These are phyloP conservation scores for Lordiphosa fenestrarum DNA, from an alignment of 2,888 invertebrate species.

Conservation along the genomic window DNA sequence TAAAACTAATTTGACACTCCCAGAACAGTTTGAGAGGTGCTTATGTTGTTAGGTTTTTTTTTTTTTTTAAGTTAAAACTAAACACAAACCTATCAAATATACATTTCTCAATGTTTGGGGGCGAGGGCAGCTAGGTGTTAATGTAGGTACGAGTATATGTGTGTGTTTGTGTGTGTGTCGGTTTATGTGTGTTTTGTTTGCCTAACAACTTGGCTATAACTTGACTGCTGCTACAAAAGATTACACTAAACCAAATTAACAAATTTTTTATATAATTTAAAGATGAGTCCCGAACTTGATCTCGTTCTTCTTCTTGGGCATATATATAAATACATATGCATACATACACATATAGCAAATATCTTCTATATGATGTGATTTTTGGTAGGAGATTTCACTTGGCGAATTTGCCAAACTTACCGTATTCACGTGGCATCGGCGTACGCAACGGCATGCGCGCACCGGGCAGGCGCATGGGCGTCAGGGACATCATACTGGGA, in stretches of 20 bases:
- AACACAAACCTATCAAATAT: constrained; percentile 45
- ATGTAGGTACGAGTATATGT: constrained; percentile 3
- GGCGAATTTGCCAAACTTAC: constrained; percentile 84
- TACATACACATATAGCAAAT: constrained; percentile 37
- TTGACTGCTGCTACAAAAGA: constrained; percentile 34
- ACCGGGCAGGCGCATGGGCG: constrained; percentile 84
- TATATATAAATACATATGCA: constrained; percentile 15
- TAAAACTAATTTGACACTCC: no score
- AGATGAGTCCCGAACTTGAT: constrained; percentile 7
- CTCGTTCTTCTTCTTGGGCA: constrained; percentile 8
- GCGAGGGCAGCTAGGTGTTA: constrained; percentile 3
- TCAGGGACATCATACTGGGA: constrained; percentile 87
- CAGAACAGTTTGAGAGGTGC: no score
- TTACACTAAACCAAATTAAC: constrained; percentile 37
- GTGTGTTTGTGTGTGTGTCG: neutral
- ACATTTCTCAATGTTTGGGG: constrained; percentile 5
- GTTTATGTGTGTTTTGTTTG: constrained; percentile 9
- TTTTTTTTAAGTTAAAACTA: constrained; percentile 32
- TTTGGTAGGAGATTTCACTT: constrained; percentile 42
- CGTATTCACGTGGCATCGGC: constrained; percentile 92
- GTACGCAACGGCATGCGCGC: constrained; percentile 81
- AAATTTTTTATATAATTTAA: constrained; percentile 28
- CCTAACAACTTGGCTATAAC: constrained; percentile 37
- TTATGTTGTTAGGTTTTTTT: no score
- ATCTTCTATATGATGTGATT: constrained; percentile 28